Evolutionary conservation across 1,140 invertebrate genomes (phyloP).

Genomic region (Papilio machaon): DNA sequence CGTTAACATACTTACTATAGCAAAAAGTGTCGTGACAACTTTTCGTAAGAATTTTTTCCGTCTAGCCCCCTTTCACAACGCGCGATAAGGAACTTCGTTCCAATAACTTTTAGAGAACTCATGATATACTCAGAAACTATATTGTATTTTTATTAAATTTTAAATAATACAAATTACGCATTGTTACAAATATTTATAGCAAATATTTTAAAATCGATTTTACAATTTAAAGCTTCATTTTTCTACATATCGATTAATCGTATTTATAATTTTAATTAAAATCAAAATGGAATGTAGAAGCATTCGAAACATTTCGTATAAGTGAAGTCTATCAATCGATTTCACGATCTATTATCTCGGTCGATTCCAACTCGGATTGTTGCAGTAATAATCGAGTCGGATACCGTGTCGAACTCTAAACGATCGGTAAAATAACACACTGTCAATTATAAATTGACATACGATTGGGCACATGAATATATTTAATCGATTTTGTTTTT

Average conservation of each 20-base stretch:
- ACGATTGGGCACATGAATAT: neutral
- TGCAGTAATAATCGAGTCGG: neutral
- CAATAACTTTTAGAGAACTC: no score
- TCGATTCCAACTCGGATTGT: slow-evolving; percentile 12
- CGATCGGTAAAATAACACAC: slow-evolving; percentile 21
- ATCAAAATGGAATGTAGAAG: neutral
- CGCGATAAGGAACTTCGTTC: no score
- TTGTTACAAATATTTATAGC: no score
- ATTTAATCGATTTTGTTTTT: neutral
- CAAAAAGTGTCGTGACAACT: no score
- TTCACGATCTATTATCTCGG: slow-evolving; percentile 20
- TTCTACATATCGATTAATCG: neutral
- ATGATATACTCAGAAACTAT: no score
- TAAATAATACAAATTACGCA: no score
- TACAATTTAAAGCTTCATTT: neutral
- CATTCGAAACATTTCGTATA: slow-evolving; percentile 7
- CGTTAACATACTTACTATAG: no score
- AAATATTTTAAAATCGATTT: no score
- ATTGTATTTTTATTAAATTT: neutral
- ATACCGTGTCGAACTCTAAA: slow-evolving; percentile 15
- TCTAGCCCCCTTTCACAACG: no score
- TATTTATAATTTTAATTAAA: neutral
- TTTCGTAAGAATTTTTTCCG: no score
- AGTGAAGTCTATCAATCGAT: neutral
- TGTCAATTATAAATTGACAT: slow-evolving; percentile 3